Conservation (phyloP, 2,113 vertebrate species). For the Hystrix brachyura region DNA sequence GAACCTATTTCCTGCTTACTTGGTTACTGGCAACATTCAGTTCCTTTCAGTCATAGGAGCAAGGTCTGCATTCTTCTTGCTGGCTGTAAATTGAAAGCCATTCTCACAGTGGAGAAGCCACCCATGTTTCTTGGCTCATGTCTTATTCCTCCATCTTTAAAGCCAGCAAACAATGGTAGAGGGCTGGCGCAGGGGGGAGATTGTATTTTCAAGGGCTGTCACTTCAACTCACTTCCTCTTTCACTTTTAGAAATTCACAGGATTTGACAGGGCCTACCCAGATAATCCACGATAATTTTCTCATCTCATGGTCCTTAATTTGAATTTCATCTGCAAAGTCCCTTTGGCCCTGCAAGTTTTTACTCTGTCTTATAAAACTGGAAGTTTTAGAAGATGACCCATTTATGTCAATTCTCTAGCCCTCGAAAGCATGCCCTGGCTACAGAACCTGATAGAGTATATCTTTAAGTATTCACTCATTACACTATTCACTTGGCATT, state of each 20-base stretch:
- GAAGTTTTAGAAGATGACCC: conserved; percentile 1
- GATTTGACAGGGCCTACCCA: conserved; percentile 6
- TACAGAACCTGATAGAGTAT: neutral
- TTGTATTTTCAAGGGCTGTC: neutral
- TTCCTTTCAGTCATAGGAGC: conserved; percentile 16
- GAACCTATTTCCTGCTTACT: conserved; percentile 34
- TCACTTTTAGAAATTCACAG: neutral
- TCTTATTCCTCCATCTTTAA: conserved; percentile 50
- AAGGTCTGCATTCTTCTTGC: neutral
- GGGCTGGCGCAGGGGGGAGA: neutral
- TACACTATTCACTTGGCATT: neutral
- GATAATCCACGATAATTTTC: neutral
- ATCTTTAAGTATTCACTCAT: conserved; percentile 45
- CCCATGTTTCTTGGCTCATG: conserved; percentile 31
- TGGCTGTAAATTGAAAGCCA: neutral
- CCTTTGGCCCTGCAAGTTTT: neutral
- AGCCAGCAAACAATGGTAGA: neutral
- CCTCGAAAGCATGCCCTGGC: neutral
- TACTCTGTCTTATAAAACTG: conserved; percentile 26
- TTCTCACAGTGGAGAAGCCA: conserved; percentile 43
- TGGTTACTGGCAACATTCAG: neutral
- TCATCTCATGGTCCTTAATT: conserved; percentile 13
- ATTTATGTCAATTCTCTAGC: neutral
- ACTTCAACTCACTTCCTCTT: conserved; percentile 40
- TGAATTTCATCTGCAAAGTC: conserved; percentile 2